Base-by-base conservation (phyloP, 2,113 vertebrate species). In the Cochlearius cochlearius region DNA sequence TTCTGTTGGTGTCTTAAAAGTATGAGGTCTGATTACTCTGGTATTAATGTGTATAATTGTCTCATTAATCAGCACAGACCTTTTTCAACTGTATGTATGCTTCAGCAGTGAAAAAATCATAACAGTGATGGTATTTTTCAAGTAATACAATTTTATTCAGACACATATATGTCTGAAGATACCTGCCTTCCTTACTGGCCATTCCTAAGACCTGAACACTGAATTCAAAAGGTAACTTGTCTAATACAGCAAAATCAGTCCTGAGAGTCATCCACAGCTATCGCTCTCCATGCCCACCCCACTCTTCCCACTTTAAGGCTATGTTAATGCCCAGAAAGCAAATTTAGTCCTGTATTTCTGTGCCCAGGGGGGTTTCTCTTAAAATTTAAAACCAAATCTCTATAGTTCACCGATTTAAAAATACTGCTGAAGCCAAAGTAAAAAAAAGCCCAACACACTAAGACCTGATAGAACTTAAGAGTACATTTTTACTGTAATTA, bases 401-500 rank as follows among this genome's bases (percentile, higher is more conserved):
- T 66, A n/a, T 62, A 45, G 29, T 58, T 72, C 53, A 53, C 2
- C 0, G 50, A 67, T 67, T 74, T 90, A 67, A 94, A 96, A 84
- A 76, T 62, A 85, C 17, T 47, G 29, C 18, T 66, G 38, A 93
- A 91, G 39, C 22, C 47, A 82, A 90, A 89, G 36, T 36, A 58
- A 76, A 82, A 49, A 81, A 83, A 59, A 45, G 12, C 9, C 12
- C 34, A 79, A 73, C 55, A 90, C 39, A 60, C 53, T 86, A 72
- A 77, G 68, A 47, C 26, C 38, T 85, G 34, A 66, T 86, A 62
- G 36, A 94, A 94, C 34, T 63, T 82, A 39, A 59, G 32, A 91
- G 64, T 66, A 85, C 17, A 68, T 71, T 92, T 94, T 97, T 53
- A 67, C 62, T 66, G 59, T 84, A 90, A 94, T 92, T 85, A 84